A percentile compares a stretch with the other conserved stretches of the same genome.
Conservation (phyloP, 2,888 invertebrate species). For the Protodeltote pygarga region DNA sequence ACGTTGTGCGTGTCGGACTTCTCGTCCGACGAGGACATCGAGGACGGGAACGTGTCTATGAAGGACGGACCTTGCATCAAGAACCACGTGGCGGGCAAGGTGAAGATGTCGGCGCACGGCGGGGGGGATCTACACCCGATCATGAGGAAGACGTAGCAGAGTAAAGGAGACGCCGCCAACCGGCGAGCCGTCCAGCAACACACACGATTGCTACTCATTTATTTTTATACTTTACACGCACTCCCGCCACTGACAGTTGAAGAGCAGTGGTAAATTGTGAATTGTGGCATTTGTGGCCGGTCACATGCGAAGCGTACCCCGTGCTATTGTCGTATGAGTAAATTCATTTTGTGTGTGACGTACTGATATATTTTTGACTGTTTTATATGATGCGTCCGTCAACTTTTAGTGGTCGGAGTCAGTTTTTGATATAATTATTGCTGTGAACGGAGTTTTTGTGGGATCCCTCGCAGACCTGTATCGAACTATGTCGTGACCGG, state of each 20-base stretch:
- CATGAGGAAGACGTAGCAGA: constrained; percentile 73
- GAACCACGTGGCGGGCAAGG: constrained; percentile 64
- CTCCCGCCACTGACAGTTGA: constrained; percentile 58
- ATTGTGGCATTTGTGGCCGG: constrained; percentile 36
- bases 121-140: constrained; percentile 80
- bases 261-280: constrained; percentile 40
- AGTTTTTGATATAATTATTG: constrained; percentile 73
- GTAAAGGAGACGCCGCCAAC: constrained; percentile 18
- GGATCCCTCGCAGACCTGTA: constrained; percentile 71
- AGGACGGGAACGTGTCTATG: constrained; percentile 62
- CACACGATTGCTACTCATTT: constrained; percentile 48
- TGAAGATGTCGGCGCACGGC: constrained; percentile 78
- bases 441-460: constrained; percentile 64
- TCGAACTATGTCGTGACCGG: constrained; percentile 63
- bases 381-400: constrained; percentile 54
- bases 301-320: constrained; percentile 36
- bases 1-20: constrained; percentile 76
- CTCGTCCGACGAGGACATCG: constrained; percentile 77
- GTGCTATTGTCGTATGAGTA: constrained; percentile 37
- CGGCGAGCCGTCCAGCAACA: constrained; percentile 23
- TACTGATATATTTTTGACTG: constrained; percentile 56
- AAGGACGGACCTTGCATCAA: constrained; percentile 73
- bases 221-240: constrained; percentile 60
- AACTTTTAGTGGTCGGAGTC: constrained; percentile 62
- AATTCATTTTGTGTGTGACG: constrained; percentile 52